Percentiles rank a stretch among this genome's conserved stretches.
phyloP scores from a whole-genome alignment of 2,113 vertebrate species.

The Pollachius pollachius region DNA sequence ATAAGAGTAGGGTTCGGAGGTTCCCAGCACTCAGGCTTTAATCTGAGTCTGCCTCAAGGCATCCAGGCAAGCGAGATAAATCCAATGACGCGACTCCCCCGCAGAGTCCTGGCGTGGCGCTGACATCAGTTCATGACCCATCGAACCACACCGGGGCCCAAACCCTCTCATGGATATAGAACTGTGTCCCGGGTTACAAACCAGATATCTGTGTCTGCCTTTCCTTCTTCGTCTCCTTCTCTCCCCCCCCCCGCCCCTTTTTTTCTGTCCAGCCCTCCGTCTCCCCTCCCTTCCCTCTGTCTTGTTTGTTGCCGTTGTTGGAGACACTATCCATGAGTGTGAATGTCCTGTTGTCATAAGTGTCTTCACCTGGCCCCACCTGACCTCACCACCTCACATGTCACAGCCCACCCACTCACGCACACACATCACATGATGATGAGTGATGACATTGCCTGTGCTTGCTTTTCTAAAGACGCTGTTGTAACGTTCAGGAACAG shows the following conservation, averaged over 20 bases:
- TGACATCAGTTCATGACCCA: conserved; percentile 64
- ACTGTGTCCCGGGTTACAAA: conserved; percentile 65
- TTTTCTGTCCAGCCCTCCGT: conserved; percentile 32
- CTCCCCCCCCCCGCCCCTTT: conserved; percentile 28
- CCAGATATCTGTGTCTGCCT: conserved; percentile 51
- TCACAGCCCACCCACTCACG: conserved; percentile 54
- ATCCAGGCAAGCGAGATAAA: conserved; percentile 43
- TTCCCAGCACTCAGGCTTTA: conserved; percentile 7
- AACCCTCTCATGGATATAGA: conserved; percentile 69
- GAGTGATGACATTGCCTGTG: conserved; percentile 71
- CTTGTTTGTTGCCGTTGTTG: conserved; percentile 54
- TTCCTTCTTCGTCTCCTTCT: conserved; percentile 10
- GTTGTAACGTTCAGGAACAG: conserved; percentile 26
- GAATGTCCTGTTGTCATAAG: conserved; percentile 49
- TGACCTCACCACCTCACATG: conserved; percentile 37
- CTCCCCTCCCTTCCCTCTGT: conserved; percentile 46
- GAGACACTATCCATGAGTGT: conserved; percentile 73
- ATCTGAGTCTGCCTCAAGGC: conserved; percentile 8
- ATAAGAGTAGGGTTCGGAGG: neutral
- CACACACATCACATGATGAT: conserved; percentile 61
- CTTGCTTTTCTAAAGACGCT: conserved; percentile 58
- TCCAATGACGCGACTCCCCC: conserved; percentile 26
- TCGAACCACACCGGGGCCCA: conserved; percentile 35
- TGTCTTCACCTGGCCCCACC: conserved; percentile 34
- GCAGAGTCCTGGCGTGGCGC: conserved; percentile 51